These are phyloP conservation scores for Crossocerus cetratus DNA, from an alignment of 2,888 invertebrate species.

Conservation along the genomic window DNA sequence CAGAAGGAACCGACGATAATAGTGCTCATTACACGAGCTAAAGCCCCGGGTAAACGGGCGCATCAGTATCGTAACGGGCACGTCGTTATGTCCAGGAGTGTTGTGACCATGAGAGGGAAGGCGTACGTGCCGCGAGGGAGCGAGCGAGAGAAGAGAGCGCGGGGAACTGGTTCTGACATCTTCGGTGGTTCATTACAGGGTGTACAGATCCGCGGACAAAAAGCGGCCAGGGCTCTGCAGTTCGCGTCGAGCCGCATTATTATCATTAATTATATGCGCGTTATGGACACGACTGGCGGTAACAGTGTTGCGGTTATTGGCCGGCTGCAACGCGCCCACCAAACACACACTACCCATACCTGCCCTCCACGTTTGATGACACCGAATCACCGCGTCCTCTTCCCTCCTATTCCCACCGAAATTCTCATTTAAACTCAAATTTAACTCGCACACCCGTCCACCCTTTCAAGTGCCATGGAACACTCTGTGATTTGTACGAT, in stretches of 20 bases:
- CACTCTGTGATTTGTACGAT: too few species aligned
- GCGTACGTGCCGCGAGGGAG: conserved; percentile 24
- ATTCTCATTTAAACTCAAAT: too few species aligned
- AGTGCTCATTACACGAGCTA: conserved; percentile 48
- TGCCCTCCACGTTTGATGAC: not conserved
- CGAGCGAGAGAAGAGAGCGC: not conserved
- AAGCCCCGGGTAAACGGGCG: conserved; percentile 53
- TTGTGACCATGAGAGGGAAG: conserved; percentile 41
- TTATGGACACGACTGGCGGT: conserved; percentile 50
- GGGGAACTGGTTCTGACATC: conserved; percentile 61
- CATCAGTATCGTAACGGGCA: conserved; percentile 52
- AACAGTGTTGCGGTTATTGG: conserved; percentile 54
- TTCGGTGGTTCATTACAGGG: conserved; percentile 55
- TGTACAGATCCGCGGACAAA: conserved; percentile 41
- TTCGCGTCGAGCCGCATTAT: conserved; percentile 49
- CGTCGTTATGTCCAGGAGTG: conserved; percentile 45
- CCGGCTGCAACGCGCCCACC: conserved; percentile 8
- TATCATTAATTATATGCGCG: conserved; percentile 61
- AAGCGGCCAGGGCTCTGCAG: conserved; percentile 39
- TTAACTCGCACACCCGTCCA: too few species aligned
- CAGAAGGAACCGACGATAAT: conserved; percentile 42
- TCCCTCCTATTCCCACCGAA: too few species aligned
- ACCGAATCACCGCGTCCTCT: not conserved
- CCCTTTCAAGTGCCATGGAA: too few species aligned
- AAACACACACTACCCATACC: conserved; percentile 20